These are phyloP conservation scores for Cavia porcellus DNA, from an alignment of 2,113 vertebrate genomes.

Conservation along the genomic window DNA sequence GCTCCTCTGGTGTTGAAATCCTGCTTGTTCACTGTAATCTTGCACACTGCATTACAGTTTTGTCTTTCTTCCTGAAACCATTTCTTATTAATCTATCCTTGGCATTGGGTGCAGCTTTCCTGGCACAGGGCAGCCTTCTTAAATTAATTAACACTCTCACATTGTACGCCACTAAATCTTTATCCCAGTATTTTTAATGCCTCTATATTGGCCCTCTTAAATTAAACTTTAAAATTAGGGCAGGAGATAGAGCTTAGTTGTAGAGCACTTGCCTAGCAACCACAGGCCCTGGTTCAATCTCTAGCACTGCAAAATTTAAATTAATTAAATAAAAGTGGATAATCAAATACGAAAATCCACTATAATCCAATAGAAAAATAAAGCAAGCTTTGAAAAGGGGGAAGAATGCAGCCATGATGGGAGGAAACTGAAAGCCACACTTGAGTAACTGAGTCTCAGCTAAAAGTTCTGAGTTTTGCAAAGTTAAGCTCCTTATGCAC, in stretches of 20 bases:
- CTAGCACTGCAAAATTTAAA: not conserved
- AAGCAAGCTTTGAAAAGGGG: not conserved
- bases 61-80: not conserved
- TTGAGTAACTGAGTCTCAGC: not conserved
- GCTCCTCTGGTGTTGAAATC: not conserved
- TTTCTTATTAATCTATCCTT: not conserved
- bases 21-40: not conserved
- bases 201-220: constrained; percentile 59
- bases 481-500: not conserved
- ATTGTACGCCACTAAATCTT: constrained; percentile 73
- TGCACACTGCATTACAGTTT: not conserved
- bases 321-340: not conserved
- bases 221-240: constrained; percentile 38
- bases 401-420: not conserved
- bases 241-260: not conserved
- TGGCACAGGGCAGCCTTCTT: not conserved
- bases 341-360: not conserved
- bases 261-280: not conserved
- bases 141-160: constrained; percentile 1
- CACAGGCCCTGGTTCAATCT: not conserved
- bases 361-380: not conserved
- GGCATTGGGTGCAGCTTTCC: not conserved
- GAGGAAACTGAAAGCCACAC: not conserved
- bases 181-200: constrained; percentile 38
- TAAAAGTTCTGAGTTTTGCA: not conserved